Evolutionary conservation across 2,797 vertebrate genomes (phyloP).

Genomic region (Rhodeus uyekii): DNA sequence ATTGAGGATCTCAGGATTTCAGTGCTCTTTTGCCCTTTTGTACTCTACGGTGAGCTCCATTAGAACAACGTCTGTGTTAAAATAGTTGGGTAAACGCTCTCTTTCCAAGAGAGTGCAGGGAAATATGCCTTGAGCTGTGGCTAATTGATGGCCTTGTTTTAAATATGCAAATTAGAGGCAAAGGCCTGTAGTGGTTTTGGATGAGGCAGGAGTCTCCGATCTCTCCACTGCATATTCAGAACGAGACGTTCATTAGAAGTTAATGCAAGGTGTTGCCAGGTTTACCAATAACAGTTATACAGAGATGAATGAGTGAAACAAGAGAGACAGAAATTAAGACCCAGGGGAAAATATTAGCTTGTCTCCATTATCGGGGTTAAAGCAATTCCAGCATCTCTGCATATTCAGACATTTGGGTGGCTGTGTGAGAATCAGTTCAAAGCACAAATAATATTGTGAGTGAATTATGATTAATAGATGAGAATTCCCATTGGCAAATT

Average conservation of each 20-base stretch:
- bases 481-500: neutral
- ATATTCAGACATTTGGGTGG: slow-evolving; percentile 68
- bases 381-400: slow-evolving; percentile 66
- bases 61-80: slow-evolving; percentile 22
- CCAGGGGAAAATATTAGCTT: neutral
- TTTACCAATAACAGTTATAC: slow-evolving; percentile 53
- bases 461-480: slow-evolving; percentile 22
- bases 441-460: slow-evolving; percentile 34
- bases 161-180: slow-evolving; percentile 75
- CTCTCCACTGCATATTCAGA: slow-evolving; percentile 66
- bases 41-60: slow-evolving; percentile 7
- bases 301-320: slow-evolving; percentile 4
- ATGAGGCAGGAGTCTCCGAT: slow-evolving; percentile 66
- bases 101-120: slow-evolving; percentile 9
- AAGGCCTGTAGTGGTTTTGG: slow-evolving; percentile 69
- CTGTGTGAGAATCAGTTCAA: slow-evolving; percentile 68
- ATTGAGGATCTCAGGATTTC: neutral
- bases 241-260: slow-evolving; percentile 74
- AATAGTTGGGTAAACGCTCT: neutral
- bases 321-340: slow-evolving; percentile 8
- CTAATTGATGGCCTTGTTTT: slow-evolving; percentile 65
- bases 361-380: slow-evolving; percentile 39
- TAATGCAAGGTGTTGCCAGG: slow-evolving; percentile 70
- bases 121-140: slow-evolving; percentile 21
- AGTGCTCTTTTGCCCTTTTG: neutral